phyloP scores from a whole-genome alignment of 2,113 vertebrate genomes.

The Brachyhypopomus gauderio region DNA sequence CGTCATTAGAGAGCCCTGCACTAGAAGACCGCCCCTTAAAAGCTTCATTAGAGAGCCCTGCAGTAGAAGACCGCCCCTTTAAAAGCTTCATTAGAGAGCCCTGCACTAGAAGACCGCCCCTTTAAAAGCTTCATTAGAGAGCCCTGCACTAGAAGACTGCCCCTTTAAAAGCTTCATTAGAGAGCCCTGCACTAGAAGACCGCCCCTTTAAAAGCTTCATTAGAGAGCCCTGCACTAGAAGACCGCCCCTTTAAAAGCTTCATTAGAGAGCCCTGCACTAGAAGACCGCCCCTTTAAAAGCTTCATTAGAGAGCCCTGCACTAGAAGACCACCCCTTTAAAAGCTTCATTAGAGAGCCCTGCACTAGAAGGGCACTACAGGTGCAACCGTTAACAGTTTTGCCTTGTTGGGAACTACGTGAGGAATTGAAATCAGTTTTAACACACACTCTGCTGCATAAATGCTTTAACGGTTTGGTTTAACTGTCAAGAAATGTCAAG shows the following conservation, averaged over 20 bases:
- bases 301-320: conserved; percentile 27
- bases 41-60: conserved; percentile 26
- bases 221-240: conserved; percentile 26
- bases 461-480: conserved; percentile 42
- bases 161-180: conserved; percentile 22
- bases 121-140: conserved; percentile 30
- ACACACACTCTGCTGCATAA: conserved; percentile 25
- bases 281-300: conserved; percentile 5
- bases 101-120: conserved; percentile 1
- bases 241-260: conserved; percentile 11
- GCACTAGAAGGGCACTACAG: conserved; percentile 22
- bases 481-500: conserved; percentile 38
- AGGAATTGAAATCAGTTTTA: conserved; percentile 49
- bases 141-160: conserved; percentile 8
- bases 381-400: conserved; percentile 20
- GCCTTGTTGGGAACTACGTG: conserved; percentile 3
- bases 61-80: conserved; percentile 4
- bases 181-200: conserved; percentile 15
- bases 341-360: conserved; percentile 24
- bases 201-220: conserved; percentile 12
- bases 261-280: conserved; percentile 27
- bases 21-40: conserved; percentile 5
- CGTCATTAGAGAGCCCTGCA: conserved; percentile 26
- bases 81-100: conserved; percentile 25
- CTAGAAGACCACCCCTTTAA: conserved; percentile 7